Conservation (phyloP, 2,797 vertebrate genomes). For the Crax fasciolata region DNA sequence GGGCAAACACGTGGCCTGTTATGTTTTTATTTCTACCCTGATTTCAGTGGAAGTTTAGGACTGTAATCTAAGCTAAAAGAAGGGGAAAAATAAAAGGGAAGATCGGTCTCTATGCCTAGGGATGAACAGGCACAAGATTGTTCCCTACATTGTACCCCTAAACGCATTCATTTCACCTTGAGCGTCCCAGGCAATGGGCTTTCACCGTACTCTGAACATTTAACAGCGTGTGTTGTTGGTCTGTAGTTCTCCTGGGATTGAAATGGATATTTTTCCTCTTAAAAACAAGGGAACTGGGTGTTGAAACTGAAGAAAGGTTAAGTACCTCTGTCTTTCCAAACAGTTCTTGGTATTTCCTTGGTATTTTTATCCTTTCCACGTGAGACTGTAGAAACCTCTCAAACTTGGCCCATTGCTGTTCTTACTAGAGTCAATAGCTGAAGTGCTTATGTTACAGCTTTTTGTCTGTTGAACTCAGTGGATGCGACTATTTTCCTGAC, state of each 20-base stretch:
- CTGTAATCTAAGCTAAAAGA: not conserved
- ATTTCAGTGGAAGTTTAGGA: not conserved
- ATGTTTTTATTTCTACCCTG: not conserved
- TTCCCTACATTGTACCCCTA: not conserved
- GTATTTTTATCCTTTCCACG: conserved; percentile 4
- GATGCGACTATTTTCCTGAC: not conserved
- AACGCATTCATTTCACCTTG: not conserved
- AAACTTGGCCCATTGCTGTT: not conserved
- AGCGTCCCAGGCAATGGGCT: not conserved
- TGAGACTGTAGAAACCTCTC: not conserved
- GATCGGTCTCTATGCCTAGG: not conserved
- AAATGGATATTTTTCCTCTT: not conserved
- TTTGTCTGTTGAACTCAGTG: not conserved
- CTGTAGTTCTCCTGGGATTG: not conserved
- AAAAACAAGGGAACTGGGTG: not conserved
- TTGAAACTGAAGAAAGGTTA: not conserved
- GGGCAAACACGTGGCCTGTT: not conserved
- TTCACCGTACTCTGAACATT: not conserved
- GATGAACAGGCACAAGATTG: not conserved
- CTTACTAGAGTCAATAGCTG: not conserved
- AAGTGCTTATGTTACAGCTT: not conserved
- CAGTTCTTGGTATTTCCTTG: not conserved
- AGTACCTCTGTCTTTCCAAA: not conserved
- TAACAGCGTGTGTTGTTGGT: not conserved
- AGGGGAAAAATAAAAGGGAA: not conserved